These are phyloP conservation scores for Vimba vimba DNA, from an alignment of 2,113 vertebrate species.

Conservation along the genomic window DNA sequence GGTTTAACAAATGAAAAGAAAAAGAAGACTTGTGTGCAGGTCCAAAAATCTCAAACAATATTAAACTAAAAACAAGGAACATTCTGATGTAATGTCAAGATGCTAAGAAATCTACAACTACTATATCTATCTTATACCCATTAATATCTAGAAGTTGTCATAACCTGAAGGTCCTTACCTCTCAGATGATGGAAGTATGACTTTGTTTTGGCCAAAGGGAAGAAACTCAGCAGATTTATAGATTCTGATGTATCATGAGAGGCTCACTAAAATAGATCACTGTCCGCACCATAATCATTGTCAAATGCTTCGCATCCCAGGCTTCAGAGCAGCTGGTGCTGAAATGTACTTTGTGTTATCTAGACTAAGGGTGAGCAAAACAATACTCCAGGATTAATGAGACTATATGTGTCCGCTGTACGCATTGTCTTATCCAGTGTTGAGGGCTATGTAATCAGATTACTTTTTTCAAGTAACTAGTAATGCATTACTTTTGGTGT, in stretches of 20 bases:
- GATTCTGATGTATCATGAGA: constrained; percentile 59
- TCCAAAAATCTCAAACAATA: not conserved
- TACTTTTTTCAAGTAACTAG: no score
- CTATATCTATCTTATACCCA: not conserved
- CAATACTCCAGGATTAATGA: not conserved
- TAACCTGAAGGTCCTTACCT: constrained; percentile 31
- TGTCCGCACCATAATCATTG: constrained; percentile 10
- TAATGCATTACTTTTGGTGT: no score
- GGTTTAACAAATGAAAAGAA: not conserved
- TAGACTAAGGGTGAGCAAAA: constrained; percentile 32
- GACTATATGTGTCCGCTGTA: not conserved
- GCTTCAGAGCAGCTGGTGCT: constrained; percentile 12
- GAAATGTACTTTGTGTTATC: constrained; percentile 20
- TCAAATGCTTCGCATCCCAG: constrained; percentile 30
- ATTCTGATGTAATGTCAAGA: not conserved
- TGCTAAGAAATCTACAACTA: not conserved
- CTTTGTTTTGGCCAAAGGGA: constrained; percentile 8
- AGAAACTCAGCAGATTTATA: constrained; percentile 53
- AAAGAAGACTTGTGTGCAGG: not conserved
- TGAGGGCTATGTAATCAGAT: no score
- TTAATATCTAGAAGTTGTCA: not conserved
- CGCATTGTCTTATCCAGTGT: no score
- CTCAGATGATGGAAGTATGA: not conserved
- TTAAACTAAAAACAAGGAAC: not conserved
- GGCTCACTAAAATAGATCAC: constrained; percentile 59